Conservation (phyloP, 2,113 vertebrate species). For the Capreolus pygargus region DNA sequence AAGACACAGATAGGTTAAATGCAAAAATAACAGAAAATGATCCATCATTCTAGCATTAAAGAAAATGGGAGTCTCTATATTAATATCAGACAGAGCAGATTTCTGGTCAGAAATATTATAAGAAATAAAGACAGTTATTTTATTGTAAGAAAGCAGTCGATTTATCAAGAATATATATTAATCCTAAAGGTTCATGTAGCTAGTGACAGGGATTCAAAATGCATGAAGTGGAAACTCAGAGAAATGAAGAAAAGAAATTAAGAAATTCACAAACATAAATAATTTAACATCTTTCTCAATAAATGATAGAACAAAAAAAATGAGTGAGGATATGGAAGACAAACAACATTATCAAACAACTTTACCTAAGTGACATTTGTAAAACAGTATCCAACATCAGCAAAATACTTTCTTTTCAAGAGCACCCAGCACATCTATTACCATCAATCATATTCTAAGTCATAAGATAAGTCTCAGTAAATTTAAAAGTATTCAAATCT, state of each 20-base stretch:
- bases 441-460: background rate
- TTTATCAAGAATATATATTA: background rate
- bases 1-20: background rate
- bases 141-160: background rate
- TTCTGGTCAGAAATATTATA: background rate
- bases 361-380: background rate
- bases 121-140: background rate
- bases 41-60: background rate
- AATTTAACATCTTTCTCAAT: background rate
- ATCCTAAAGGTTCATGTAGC: background rate
- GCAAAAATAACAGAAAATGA: background rate
- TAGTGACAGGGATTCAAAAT: background rate
- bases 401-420: background rate
- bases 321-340: background rate
- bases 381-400: background rate
- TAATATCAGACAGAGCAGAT: background rate
- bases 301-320: background rate
- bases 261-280: background rate
- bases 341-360: background rate
- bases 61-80: background rate
- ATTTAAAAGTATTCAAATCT: background rate
- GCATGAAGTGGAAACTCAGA: background rate
- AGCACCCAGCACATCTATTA: background rate
- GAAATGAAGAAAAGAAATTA: background rate
- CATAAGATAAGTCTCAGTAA: background rate